Evolutionary conservation across 2,888 invertebrate species (phyloP).

Genomic region (Furcula furcula): DNA sequence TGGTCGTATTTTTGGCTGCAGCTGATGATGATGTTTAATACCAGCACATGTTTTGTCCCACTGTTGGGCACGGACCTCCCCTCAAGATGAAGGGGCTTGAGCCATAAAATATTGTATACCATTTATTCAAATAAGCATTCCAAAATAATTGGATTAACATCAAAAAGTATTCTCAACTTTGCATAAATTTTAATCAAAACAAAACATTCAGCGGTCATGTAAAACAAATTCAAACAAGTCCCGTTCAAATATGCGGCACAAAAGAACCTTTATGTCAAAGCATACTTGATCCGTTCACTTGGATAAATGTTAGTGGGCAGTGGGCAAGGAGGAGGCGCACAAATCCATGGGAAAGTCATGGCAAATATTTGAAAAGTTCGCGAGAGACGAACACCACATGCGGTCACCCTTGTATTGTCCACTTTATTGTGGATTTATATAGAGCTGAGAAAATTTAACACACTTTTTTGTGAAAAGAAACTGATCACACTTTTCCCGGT

Average conservation of each 20-base stretch:
- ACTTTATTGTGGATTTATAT: conserved; percentile 37
- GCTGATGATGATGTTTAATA: too few relatives aligned
- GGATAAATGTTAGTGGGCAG: conserved; percentile 71
- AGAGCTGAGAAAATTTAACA: conserved; percentile 42
- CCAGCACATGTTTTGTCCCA: too few relatives aligned
- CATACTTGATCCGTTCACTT: conserved; percentile 74
- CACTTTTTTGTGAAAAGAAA: neutral
- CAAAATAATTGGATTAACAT: too few relatives aligned
- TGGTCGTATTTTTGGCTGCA: too few relatives aligned
- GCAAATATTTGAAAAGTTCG: conserved; percentile 79
- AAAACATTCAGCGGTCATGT: conserved; percentile 15
- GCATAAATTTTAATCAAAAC: conserved; percentile 23
- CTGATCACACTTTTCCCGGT: too few relatives aligned
- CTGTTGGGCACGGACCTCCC: too few relatives aligned
- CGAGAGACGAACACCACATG: conserved; percentile 60
- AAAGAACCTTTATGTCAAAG: conserved; percentile 69
- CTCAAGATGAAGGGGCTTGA: too few relatives aligned
- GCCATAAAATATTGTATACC: too few relatives aligned
- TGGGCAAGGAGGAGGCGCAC: conserved; percentile 53
- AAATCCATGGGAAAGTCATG: conserved; percentile 68
- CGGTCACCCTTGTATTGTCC: conserved; percentile 68
- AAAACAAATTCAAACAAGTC: conserved; percentile 31
- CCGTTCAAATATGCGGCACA: conserved; percentile 54
- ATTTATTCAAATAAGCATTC: too few relatives aligned
- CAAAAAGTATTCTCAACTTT: neutral